Base-by-base conservation (phyloP, 92 coral and sea anemone species). In the Epizoanthus ramosus region DNA sequence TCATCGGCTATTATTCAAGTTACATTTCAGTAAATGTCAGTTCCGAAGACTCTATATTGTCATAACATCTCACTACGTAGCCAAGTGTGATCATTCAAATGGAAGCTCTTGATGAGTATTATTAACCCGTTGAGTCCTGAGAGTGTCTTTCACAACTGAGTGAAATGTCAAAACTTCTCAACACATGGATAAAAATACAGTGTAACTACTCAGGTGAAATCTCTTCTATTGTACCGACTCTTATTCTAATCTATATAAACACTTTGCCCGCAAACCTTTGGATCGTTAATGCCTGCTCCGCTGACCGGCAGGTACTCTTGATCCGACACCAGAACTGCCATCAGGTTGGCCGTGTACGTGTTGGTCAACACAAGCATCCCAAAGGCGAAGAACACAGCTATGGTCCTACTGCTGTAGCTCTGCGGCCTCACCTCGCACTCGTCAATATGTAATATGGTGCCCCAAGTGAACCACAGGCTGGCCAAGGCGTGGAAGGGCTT, bases 301-400 rank as follows among this genome's bases (percentile, higher is more conserved):
- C 79, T 63, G 23, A 88, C 64, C 17, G 90, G 87, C 43, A 81
- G 84, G 4, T 67, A 53, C 73, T 88, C 94, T 47, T 66, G 85
- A 60, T 85, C 92, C 16, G 90, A 86, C 43, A 93, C 97, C 28
- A 90, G 85, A 39, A 88, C 88, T 19, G 94, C 94, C 14, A 94
- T 92, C 22, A 90, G 84, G 52, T 88, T 93, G 6, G 97, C 94
- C 0, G 97, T 93, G 53, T 93, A 91, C 4, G 91, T 88, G 58
- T 88, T 86, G 9, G 91, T 88, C 33, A 93, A 33, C 35, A 86
- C 85, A n/a, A 88, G 70, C 97, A 90, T 93, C 18, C 85, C 86
- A 66, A 90, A 93, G 18, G 97, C 97, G 77, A 93, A 93, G 61
- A 82, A 75, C 41, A 90, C 75, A 2, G 97, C 79, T 3, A 90